Base-by-base conservation (phyloP, 2,888 invertebrate genomes). In the Polyommatus iphigenia region DNA sequence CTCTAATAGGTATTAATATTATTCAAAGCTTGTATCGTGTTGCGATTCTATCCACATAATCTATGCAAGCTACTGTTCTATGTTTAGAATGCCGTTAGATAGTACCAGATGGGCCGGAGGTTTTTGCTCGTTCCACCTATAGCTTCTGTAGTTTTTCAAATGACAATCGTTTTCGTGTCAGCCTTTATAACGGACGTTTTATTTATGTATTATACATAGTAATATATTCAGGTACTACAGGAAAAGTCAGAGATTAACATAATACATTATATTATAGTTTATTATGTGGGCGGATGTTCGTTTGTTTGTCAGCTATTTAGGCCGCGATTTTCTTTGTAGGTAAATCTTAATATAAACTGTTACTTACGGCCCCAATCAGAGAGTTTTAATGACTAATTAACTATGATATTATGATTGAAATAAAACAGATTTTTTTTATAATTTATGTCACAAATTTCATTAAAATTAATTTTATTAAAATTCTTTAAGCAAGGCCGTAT, bases 51-150 rank as follows among this genome's bases (percentile, higher is more conserved):
- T 81, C 15, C 78, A 24, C 29, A 54, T 79, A 79, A n/a, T 86
- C 86, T 85, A 82, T 84, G 84, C 41, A 77, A 67, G 50, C 77
- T 77, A 81, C 81, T 80, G 82, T 83, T 85, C 85, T 86, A 85
- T 82, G 83, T 86, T 86, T 86, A 86, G 84, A 81, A 79, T 79
- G 79, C 87, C 86, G 87, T 87, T 87, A 87, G 86, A 85, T 13
- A 62, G 24, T 13, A 32, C 67, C 67, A 67, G 67, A 84, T 82
- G 83, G 82, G 82, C 82, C 80, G 81, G 82, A 79, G 80, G 85
- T 85, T 84, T 85, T 83, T 84, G 84, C 83, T 80, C 79, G 79
- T 77, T 57, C 36, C 29, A 36, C 71, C 71, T n/a, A 54, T 57
- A 24, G 71, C 71, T 77, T 36, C 54, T 15, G 32, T 71, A 78